Evolutionary conservation across 2,888 invertebrate species (phyloP).

Genomic region (Eutolmus rufibarbis): DNA sequence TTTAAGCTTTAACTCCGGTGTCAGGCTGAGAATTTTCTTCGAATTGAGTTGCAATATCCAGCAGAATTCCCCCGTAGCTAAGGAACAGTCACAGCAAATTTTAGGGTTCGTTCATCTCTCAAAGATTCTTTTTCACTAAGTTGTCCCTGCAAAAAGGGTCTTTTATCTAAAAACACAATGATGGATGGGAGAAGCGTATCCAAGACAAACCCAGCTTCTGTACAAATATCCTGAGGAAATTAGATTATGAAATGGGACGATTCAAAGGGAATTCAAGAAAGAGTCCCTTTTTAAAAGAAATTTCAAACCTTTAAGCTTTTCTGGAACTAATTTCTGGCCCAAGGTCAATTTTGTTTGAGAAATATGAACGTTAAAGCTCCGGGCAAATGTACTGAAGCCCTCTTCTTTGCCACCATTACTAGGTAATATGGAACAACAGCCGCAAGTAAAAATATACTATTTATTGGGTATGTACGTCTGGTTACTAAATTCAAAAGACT

Average conservation of each 20-base stretch:
- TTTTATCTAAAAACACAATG: background rate
- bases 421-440: background rate
- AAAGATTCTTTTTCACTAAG: background rate
- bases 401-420: background rate
- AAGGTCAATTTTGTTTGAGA: background rate
- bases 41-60: background rate
- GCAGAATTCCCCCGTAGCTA: background rate
- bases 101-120: background rate
- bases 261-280: background rate
- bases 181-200: background rate
- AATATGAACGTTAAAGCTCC: background rate
- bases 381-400: background rate
- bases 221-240: background rate
- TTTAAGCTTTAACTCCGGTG: background rate
- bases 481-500: background rate
- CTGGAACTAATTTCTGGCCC: background rate
- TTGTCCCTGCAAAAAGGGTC: background rate
- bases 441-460: background rate
- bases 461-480: background rate
- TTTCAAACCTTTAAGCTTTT: background rate
- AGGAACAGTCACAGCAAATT: background rate
- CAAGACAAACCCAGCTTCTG: background rate
- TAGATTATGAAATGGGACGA: background rate
- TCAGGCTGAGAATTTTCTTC: background rate
- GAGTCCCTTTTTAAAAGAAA: background rate